Base-by-base conservation (phyloP, 2,888 invertebrate species). In the Yponomeuta plumbellus region DNA sequence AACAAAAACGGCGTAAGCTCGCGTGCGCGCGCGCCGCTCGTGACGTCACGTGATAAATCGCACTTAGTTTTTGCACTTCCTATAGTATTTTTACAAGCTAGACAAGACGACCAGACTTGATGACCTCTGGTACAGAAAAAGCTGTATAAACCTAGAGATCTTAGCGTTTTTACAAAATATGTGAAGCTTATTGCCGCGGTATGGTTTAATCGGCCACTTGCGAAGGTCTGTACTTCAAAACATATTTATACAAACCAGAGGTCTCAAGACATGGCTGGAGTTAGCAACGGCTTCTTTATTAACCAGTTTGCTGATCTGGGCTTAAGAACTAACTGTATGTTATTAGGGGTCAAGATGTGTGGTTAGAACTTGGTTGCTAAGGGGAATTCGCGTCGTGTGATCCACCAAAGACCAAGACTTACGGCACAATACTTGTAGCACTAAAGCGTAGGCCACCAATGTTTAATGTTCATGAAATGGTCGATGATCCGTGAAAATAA, bases 21-120 rank as follows among this genome's bases (percentile, higher is more conserved):
- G 66, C 66, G 66, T 66, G 66, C 58, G 58, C 58, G 20, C 58
- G 58, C 58, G 58, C 58, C n/a, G 58, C 58, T n/a, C 58, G 44
- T 52, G 44, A 52, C 13, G 44, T 52, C 58, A 58, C 20, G 21
- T 58, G 58, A 20, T 58, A 58, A n/a, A 58, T 58, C 58, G 58
- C 58, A 21, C 58, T 21, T n/a, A 58, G 22, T 58, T 58, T 58
- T 21, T 58, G 21, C 11, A 56, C 20, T 56, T n/a, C 56, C 56
- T 56, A 56, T 56, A 56, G 17, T 56, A n/a, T 56, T 56, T 56
- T 8, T 20, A n/a, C 56, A 20, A 56, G 56, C 6, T 17, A 17
- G 56, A 56, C 20, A n/a, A 20, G 17, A n/a, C 20, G 1, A 56
- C 56, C 56, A 56, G 56, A 11, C 56, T 56, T 4, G n/a, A 56